phyloP scores from a whole-genome alignment of 1,140 invertebrate species.

The Gryllus bimaculatus region DNA sequence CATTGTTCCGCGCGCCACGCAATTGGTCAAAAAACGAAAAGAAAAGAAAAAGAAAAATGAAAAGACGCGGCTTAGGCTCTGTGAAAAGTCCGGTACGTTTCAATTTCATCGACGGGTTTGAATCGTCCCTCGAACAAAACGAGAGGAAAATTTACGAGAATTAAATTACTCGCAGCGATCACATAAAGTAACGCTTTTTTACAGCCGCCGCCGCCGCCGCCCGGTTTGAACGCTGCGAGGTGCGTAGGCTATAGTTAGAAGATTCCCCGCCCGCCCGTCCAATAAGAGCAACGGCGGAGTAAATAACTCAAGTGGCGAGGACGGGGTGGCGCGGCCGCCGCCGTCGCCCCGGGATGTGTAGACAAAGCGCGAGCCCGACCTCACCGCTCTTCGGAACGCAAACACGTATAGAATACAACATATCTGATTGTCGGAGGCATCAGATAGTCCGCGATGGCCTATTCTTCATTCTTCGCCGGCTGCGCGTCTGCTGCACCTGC shows the following conservation, averaged over 20 bases:
- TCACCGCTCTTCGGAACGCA: not conserved
- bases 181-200: not conserved
- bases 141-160: not conserved
- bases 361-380: not conserved
- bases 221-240: not conserved
- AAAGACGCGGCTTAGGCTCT: not conserved
- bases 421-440: slow-evolving; percentile 3
- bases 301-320: not conserved
- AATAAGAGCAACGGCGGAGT: not conserved
- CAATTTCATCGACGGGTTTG: not conserved
- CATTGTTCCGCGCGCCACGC: not conserved
- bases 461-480: not conserved
- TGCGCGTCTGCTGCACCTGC: not conserved
- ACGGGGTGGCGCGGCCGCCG: not conserved
- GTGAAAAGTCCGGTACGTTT: not conserved
- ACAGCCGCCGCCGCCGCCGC: not conserved
- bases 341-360: not conserved
- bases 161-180: not conserved
- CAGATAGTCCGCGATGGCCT: not conserved
- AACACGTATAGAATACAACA: slow-evolving; percentile 5
- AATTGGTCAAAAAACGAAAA: not conserved
- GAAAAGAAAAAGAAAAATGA: too few species aligned
- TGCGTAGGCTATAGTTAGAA: not conserved
- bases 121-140: not conserved
- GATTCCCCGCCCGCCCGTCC: not conserved